Conservation (phyloP, 2,888 invertebrate species). For the Eristalis intricaria region DNA sequence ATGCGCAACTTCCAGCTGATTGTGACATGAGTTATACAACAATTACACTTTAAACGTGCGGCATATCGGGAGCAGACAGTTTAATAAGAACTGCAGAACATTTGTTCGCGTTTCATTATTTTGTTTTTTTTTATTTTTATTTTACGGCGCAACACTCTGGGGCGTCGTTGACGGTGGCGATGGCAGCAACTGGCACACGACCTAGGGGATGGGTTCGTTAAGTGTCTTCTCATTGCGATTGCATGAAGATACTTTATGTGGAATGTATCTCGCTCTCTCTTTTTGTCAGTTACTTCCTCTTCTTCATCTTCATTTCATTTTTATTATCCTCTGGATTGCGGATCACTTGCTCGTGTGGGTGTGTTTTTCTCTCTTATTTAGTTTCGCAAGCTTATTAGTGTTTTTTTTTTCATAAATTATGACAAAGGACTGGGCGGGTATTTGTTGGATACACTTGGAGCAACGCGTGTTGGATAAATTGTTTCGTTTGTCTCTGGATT, state of each 20-base stretch:
- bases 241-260: constrained; percentile 7
- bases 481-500: neutral
- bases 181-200: constrained; percentile 3
- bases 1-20: constrained; percentile 2
- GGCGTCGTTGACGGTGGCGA: neutral
- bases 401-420: constrained; percentile 6
- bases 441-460: neutral
- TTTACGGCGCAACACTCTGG: constrained; percentile 23
- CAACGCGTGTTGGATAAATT: neutral
- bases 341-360: neutral
- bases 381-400: constrained; percentile 50
- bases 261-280: neutral
- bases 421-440: constrained; percentile 7
- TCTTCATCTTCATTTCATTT: neutral
- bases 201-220: neutral
- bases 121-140: constrained; percentile 6
- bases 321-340: constrained; percentile 7
- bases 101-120: constrained; percentile 17
- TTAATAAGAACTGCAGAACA: constrained; percentile 35
- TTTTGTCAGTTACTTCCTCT: neutral
- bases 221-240: constrained; percentile 5
- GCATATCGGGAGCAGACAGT: constrained; percentile 1
- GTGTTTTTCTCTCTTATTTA: constrained; percentile 14
- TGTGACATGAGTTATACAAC: constrained; percentile 31
- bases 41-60: constrained; percentile 40